phyloP scores from a whole-genome alignment of 2,113 vertebrate species.

The Tupaia chinensis region DNA sequence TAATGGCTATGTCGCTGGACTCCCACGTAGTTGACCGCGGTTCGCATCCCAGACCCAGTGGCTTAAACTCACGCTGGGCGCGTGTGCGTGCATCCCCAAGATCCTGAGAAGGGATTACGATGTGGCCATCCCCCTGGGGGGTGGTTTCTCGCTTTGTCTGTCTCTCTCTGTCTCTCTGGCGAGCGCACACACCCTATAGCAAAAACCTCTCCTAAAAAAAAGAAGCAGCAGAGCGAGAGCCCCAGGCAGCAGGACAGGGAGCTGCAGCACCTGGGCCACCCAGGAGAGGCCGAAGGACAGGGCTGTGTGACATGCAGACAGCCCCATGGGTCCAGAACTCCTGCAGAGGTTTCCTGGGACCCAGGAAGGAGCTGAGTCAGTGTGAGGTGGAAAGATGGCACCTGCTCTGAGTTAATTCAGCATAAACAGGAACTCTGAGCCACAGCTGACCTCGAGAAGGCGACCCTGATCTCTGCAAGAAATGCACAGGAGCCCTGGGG shows the following conservation, averaged over 20 bases:
- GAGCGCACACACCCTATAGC: too few relatives aligned
- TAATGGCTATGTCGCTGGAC: too few relatives aligned
- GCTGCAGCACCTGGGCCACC: rapidly evolving
- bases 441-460: rapidly evolving
- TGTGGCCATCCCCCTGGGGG: too few relatives aligned
- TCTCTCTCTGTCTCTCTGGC: too few relatives aligned
- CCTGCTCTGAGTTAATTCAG: rapidly evolving
- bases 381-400: rapidly evolving
- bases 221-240: background rate
- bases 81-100: too few relatives aligned
- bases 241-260: too few relatives aligned
- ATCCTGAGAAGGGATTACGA: too few relatives aligned
- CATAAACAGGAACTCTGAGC: background rate
- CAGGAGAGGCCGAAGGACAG: rapidly evolving
- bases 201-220: background rate
- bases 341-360: background rate
- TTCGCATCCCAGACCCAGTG: too few relatives aligned
- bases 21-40: too few relatives aligned
- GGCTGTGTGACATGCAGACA: rapidly evolving
- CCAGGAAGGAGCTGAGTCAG: background rate
- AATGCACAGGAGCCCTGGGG: background rate
- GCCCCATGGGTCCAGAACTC: rapidly evolving
- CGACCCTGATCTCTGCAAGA: too few relatives aligned
- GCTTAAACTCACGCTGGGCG: too few relatives aligned
- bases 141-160: too few relatives aligned